phyloP scores from a whole-genome alignment of 2,888 invertebrate genomes.

The Orthosia gracilis region DNA sequence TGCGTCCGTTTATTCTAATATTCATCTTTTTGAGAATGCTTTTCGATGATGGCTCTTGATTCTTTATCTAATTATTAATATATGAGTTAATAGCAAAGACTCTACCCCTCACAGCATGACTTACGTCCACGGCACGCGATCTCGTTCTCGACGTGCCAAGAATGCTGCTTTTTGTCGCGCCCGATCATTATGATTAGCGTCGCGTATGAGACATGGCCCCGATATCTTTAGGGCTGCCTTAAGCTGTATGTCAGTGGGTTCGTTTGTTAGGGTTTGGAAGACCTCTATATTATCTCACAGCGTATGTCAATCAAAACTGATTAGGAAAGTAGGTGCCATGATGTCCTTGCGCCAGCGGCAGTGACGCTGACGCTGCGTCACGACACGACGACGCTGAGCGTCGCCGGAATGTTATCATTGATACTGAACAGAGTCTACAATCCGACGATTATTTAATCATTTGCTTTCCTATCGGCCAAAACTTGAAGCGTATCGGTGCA shows the following conservation, averaged over 20 bases:
- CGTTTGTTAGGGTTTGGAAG: background rate
- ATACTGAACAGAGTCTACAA: slow-evolving; percentile 57
- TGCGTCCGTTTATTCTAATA: background rate
- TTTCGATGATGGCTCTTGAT: slow-evolving; percentile 5
- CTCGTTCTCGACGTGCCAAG: slow-evolving; percentile 74
- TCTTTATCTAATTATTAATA: slow-evolving; percentile 39
- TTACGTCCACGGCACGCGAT: slow-evolving; percentile 78
- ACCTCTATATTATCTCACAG: background rate
- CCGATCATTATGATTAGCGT: slow-evolving; percentile 76
- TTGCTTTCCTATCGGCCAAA: slow-evolving; percentile 60
- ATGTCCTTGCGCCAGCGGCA: slow-evolving; percentile 18
- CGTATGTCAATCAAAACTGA: slow-evolving; percentile 10
- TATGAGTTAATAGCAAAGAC: slow-evolving; percentile 56
- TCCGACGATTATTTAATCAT: slow-evolving; percentile 72
- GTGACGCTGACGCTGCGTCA: slow-evolving; percentile 72
- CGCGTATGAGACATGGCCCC: slow-evolving; percentile 71
- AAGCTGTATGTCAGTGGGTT: slow-evolving; percentile 16
- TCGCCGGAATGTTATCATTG: slow-evolving; percentile 69
- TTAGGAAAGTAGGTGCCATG: slow-evolving; percentile 35
- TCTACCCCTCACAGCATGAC: slow-evolving; percentile 57
- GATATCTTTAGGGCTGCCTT: slow-evolving; percentile 64
- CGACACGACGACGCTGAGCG: slow-evolving; percentile 57
- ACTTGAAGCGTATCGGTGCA: slow-evolving; percentile 63
- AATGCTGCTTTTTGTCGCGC: slow-evolving; percentile 82
- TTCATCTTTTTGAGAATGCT: background rate